Evolutionary conservation across 2,113 vertebrate genomes (phyloP), one percentile per base, ranked within the genome.

Genomic region (Carassius carassius): DNA sequence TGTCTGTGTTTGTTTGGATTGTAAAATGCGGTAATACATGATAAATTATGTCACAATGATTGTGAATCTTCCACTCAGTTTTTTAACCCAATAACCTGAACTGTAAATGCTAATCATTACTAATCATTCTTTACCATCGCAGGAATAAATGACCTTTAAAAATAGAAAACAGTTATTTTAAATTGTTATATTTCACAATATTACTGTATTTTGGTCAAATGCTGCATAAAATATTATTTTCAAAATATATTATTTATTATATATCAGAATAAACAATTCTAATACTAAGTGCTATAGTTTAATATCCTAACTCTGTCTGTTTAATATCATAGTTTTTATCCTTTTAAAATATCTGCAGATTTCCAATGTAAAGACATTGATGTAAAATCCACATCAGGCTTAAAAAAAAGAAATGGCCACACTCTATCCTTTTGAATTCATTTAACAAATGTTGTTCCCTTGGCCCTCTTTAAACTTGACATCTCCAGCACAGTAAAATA

Each of bases 401-500:
- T 23, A 41, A 35, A 44, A 78, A 62, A 62, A 41, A 41, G 12
- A 62, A 23, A 78, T 35, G 21, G 21, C 44, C 76, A 12, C 25
- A 8, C n/a, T 47, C 60, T 65, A 60, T 80, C 37, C 35, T 65
- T 49, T 19, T 80, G 41, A 80, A 79, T 65, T 65, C 29, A 80
- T 11, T 29, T 65, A 80, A 32, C 41, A 80, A 80, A 80, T 80
- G 41, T 19, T 49, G 23, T 29, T 80, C 78, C 60, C 41, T 65
- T 23, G 37, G 60, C n/a, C 13, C 12, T 0, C 58, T 49, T 65
- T 65, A 80, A 80, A 80, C 23, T 49, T 80, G 41, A 80, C 78
- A 80, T 80, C 78, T 49, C 62, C 14, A 14, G 29, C 32, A 62
- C 60, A 80, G 41, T 80, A 80, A 65, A 80, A 80, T 80, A 49